Conservation (phyloP, 1,140 invertebrate genomes). For the Dufourea novaeangliae region DNA sequence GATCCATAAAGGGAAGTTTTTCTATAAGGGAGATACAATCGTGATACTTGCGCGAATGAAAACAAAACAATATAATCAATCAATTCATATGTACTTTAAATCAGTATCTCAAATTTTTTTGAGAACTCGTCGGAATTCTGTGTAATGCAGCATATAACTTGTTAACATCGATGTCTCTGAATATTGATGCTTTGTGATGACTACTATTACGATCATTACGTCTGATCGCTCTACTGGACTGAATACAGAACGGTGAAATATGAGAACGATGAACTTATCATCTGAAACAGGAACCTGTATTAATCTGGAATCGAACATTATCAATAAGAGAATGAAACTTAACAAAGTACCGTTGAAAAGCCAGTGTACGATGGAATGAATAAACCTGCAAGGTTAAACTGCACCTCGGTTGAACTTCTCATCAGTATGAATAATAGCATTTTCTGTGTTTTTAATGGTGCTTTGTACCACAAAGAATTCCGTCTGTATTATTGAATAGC, state of each 20-base stretch:
- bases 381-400: not conserved
- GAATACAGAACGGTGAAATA: slow-evolving; percentile 39
- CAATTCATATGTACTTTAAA: too few relatives aligned
- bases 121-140: too few relatives aligned
- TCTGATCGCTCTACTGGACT: not conserved
- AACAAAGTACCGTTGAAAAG: not conserved
- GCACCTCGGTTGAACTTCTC: not conserved
- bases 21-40: too few relatives aligned
- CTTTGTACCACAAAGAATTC: slow-evolving; percentile 21
- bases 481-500: slow-evolving; percentile 20
- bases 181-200: too few relatives aligned
- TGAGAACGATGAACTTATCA: slow-evolving; percentile 25
- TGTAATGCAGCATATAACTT: not conserved
- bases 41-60: too few relatives aligned
- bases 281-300: not conserved
- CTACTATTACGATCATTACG: not conserved
- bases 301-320: not conserved
- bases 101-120: too few relatives aligned
- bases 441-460: slow-evolving; percentile 19
- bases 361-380: not conserved
- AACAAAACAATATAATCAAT: too few relatives aligned
- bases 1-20: too few relatives aligned
- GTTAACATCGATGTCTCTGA: not conserved
- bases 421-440: slow-evolving; percentile 2
- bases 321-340: not conserved